Base-by-base conservation (phyloP, 1,140 invertebrate species). In the Drosophila seguyi region DNA sequence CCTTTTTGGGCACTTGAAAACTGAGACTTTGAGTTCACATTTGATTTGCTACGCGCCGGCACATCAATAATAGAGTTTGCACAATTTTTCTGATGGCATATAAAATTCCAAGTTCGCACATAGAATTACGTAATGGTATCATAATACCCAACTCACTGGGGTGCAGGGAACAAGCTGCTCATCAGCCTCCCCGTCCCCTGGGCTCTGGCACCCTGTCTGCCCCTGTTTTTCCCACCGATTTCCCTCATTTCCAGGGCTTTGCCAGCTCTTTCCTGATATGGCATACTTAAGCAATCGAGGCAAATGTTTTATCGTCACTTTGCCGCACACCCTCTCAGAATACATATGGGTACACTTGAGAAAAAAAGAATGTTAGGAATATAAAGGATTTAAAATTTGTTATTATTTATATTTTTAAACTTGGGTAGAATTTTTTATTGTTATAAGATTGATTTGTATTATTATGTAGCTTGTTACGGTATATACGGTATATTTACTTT, bases 221-320 rank as follows among this genome's bases (percentile, higher is more conserved):
- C 29, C 25, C 20, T 10, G 6, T 39, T 56, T 56, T 53, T 53
- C 68, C 36, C 27, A 38, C 34, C 68, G 45, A 58, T 53, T 36
- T 62, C 52, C 45, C 41, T 53, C 62, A 76, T 58, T 76, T 67
- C 74, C 73, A 66, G 42, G 58, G 62, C 74, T 74, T 53, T 74
- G 47, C 29, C 57, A 62, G 69, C 71, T 65, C 53, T 47, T 55
- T 65, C 42, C 74, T 69, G 78, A 63, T 59, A 77, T 80, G 84
- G 85, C 85, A 80, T 87, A 90, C 84, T 87, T 87, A 90, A 74
- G 84, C 81, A 90, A 88, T 88, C 85, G 85, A 67, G 79, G 85
- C 86, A 88, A 88, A 88, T 88, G 85, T 90, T 90, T 88, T 88
- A 88, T 90, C 85, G 85, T 81, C 85, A 85, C 85, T 90, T 90